These are phyloP conservation scores for Cryptocheilus praepositus DNA, from an alignment of 2,888 invertebrate genomes.

Conservation along the genomic window DNA sequence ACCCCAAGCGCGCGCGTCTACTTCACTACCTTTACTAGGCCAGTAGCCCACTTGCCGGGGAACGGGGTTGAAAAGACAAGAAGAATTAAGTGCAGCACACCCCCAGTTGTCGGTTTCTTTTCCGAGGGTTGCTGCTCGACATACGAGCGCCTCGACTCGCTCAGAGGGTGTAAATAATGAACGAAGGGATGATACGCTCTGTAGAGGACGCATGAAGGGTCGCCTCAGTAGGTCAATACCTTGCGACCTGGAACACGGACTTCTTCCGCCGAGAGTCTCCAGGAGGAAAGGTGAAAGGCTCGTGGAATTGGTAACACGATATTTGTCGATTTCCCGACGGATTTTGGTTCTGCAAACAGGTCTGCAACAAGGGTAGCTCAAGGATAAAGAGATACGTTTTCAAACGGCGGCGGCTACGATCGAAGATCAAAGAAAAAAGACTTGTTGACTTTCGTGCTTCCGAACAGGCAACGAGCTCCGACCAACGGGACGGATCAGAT, in stretches of 20 bases:
- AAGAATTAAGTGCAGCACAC: conserved; percentile 54
- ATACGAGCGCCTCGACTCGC: conserved; percentile 46
- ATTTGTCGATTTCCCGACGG: conserved; percentile 41
- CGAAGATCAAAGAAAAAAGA: conserved; percentile 1
- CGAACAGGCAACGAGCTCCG: neutral
- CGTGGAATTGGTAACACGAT: conserved; percentile 51
- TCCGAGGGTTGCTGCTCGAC: conserved; percentile 56
- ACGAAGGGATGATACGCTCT: conserved; percentile 62
- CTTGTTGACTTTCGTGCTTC: neutral
- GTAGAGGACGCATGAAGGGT: conserved; percentile 50
- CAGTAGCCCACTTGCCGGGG: conserved; percentile 63
- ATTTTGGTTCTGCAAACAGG: conserved; percentile 47
- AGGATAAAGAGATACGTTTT: neutral
- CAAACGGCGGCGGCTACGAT: neutral
- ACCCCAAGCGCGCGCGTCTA: conserved; percentile 8
- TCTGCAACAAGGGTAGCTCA: neutral
- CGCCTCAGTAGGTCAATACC: conserved; percentile 67
- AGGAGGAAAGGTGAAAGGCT: neutral
- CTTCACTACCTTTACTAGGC: conserved; percentile 55
- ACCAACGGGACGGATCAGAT: neutral
- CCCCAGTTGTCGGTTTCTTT: conserved; percentile 33
- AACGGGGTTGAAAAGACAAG: conserved; percentile 58
- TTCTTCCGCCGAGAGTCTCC: conserved; percentile 16
- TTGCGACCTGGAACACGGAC: conserved; percentile 46
- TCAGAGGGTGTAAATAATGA: conserved; percentile 69